phyloP scores from a whole-genome alignment of 2,113 vertebrate species.

The Sus scrofa region DNA sequence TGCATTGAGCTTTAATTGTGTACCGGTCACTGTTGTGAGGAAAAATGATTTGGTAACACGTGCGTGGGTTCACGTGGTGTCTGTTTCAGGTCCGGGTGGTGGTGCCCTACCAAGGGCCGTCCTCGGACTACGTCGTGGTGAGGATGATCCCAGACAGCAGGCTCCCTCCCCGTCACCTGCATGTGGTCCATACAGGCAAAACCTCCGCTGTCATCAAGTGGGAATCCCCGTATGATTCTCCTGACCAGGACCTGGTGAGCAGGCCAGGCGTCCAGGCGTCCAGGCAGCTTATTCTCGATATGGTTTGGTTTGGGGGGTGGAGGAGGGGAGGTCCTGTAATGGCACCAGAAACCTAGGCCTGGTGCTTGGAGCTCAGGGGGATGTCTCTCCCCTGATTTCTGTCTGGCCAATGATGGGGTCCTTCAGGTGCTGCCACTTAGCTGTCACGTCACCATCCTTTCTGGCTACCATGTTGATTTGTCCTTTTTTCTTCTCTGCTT shows the following conservation, averaged over 20 bases:
- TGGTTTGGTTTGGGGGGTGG: background rate
- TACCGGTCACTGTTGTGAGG: background rate
- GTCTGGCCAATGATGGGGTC: background rate
- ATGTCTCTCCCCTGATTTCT: background rate
- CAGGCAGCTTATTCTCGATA: rapidly evolving
- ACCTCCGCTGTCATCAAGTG: slow-evolving; percentile 94
- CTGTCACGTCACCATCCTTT: rapidly evolving
- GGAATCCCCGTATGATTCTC: slow-evolving; percentile 96
- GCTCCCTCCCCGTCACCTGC: slow-evolving; percentile 96
- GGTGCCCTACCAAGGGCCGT: slow-evolving; percentile 94
- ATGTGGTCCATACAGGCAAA: slow-evolving; percentile 90
- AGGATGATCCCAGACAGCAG: slow-evolving; percentile 98
- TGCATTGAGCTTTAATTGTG: background rate
- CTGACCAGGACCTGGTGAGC: slow-evolving; percentile 92
- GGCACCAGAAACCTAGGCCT: background rate
- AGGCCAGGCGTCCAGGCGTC: rapidly evolving
- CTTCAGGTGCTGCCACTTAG: background rate
- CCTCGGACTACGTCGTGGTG: slow-evolving; percentile 93
- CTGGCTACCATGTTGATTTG: background rate
- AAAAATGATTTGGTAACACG: background rate
- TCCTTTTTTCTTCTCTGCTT: background rate
- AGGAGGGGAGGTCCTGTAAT: rapidly evolving
- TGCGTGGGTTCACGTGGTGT: rapidly evolving
- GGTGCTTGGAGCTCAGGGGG: background rate
- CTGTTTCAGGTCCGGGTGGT: slow-evolving; percentile 92